phyloP scores from a whole-genome alignment of 2,113 vertebrate genomes.

The Chionomys nivalis region DNA sequence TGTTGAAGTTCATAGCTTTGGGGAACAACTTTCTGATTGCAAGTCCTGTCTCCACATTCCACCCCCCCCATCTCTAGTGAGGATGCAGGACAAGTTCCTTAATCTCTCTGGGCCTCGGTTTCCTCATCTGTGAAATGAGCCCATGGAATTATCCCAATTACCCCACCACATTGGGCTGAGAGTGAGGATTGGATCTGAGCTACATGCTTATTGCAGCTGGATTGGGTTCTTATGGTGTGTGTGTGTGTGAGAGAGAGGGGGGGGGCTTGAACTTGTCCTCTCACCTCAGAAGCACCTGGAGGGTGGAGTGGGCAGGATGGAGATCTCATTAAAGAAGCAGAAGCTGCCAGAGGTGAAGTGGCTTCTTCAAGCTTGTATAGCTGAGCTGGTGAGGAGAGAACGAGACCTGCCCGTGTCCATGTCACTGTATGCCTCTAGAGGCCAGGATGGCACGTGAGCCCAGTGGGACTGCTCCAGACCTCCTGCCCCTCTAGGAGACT shows the following conservation, averaged over 20 bases:
- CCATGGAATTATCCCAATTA: background rate
- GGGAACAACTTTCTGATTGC: background rate
- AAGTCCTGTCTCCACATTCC: background rate
- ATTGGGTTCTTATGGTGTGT: background rate
- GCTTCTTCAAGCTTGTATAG: background rate
- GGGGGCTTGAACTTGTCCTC: background rate
- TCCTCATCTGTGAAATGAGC: background rate
- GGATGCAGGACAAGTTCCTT: background rate
- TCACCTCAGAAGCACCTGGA: background rate
- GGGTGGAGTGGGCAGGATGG: rapidly evolving
- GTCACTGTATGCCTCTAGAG: background rate
- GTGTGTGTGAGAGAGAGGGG: background rate
- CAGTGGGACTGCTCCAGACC: rapidly evolving
- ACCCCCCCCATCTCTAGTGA: background rate
- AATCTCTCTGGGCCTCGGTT: background rate
- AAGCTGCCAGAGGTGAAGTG: background rate
- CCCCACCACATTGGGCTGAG: no score
- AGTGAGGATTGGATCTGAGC: background rate
- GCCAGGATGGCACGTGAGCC: rapidly evolving
- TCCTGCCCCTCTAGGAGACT: background rate
- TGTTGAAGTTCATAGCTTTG: background rate
- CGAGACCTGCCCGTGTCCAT: rapidly evolving
- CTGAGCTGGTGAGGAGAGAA: background rate
- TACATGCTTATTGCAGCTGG: rapidly evolving
- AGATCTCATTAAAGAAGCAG: background rate